Evolutionary conservation across 2,797 vertebrate species (phyloP).

Genomic region (Brotula barbata): DNA sequence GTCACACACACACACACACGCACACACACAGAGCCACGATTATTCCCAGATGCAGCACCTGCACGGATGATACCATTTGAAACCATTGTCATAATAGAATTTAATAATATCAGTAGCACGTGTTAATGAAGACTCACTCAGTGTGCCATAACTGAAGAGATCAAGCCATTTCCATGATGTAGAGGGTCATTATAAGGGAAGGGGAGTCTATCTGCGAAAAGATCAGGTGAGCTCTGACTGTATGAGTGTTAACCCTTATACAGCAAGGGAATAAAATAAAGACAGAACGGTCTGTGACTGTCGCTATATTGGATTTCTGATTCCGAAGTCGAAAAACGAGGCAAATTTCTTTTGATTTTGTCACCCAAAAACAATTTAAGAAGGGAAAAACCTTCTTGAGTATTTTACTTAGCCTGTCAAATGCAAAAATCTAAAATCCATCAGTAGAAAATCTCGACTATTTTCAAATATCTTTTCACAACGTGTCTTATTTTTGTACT

Average conservation of each 20-base stretch:
- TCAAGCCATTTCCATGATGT: slow-evolving; percentile 71
- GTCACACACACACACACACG: slow-evolving; percentile 14
- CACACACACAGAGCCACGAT: slow-evolving; percentile 8
- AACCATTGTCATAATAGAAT: slow-evolving; percentile 60
- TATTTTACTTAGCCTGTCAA: too few species aligned
- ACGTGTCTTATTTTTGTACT: too few species aligned
- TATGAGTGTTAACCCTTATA: slow-evolving; percentile 56
- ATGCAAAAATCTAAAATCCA: too few species aligned
- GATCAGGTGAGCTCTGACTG: slow-evolving; percentile 65
- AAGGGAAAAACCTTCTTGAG: too few species aligned
- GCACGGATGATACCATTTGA: slow-evolving; percentile 35
- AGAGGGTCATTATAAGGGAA: slow-evolving; percentile 66
- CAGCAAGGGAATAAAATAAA: slow-evolving; percentile 10
- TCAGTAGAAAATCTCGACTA: too few species aligned
- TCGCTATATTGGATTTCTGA: too few species aligned
- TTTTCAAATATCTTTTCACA: too few species aligned
- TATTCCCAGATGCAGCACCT: slow-evolving; percentile 31
- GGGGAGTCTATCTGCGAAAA: slow-evolving; percentile 63
- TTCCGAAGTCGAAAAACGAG: too few species aligned
- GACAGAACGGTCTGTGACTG: too few species aligned
- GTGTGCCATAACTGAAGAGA: slow-evolving; percentile 69
- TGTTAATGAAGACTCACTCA: slow-evolving; percentile 77
- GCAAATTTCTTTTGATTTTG: too few species aligned
- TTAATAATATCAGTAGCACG: slow-evolving; percentile 65
- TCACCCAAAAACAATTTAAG: too few species aligned